Evolutionary conservation across 2,113 vertebrate genomes (phyloP), one percentile per base, ranked within the genome.

Genomic region (Neolamprologus longior): DNA sequence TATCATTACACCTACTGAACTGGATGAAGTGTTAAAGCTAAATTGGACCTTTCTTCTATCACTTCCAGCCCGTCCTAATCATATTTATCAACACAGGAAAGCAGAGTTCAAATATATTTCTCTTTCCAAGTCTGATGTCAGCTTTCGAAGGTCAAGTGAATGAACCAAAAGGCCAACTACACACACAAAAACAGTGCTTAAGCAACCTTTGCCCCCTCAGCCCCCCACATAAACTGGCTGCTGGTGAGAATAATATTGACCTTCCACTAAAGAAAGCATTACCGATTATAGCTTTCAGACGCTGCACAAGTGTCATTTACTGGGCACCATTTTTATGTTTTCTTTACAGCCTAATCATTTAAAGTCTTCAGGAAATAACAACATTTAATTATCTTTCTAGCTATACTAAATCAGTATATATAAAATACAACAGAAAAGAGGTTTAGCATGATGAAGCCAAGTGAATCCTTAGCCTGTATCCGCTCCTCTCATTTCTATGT

Each of bases 211-310:
- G 83, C 52, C 90, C 90, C 21, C 42, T 81, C 52, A 17, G 79
- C 63, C 47, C 85, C 80, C 47, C 54, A 66, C 63, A 84, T 81
- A 58, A 91, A 92, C 81, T 83, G 85, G 84, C 83, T 79, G 45
- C 12, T 58, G 47, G 4, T 81, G 57, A 85, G 86, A 92, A 95
- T 92, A 95, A 95, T 95, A 95, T 95, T 95, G 93, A 94, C 93
- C 90, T 88, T 92, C 45, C 47, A 26, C 90, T 84, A 92, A 94
- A 91, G 90, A 92, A 94, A 94, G 87, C 91, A 90, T 37, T 33
- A 84, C 2, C n/a, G 45, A 86, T 95, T 93, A 94, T 95, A 90
- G 84, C 90, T 80, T 87, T 86, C 79, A 91, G 37, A 78, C 21
- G 15, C 73, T 68, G 33, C 26, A 66, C 76, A 63, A 83, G 47